Evolutionary conservation across 2,113 vertebrate genomes (phyloP), one percentile per base, ranked within the genome.

Genomic region (Nerophis ophidion): DNA sequence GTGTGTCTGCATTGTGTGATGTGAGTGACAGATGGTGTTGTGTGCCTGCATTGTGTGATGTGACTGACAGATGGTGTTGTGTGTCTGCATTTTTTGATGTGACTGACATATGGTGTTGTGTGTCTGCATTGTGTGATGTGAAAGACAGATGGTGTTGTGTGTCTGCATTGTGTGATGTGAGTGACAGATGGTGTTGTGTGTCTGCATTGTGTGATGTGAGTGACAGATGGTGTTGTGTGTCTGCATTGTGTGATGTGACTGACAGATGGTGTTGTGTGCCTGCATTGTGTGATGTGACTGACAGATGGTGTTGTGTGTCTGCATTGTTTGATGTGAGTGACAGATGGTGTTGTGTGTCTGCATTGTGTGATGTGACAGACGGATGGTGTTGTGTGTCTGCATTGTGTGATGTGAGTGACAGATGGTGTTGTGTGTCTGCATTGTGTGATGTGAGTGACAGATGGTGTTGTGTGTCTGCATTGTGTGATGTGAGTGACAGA

Each of bases 371-470:
- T n/a, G n/a, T n/a, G n/a, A n/a, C n/a, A n/a, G n/a, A n/a, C n/a
- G n/a, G n/a, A n/a, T n/a, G n/a, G n/a, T 40, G 7, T 3, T 8
- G 38, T 10, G 38, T 26, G 26, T 26, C 4, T 26, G 46, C 52
- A 26, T 35, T 2, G 42, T 26, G 2, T 40, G 54, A 5, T 58
- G 17, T 62, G 33, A 68, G 50, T 60, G 7, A 35, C 7, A 6
- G 11, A 26, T n/a, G n/a, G n/a, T 40, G 7, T 3, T 8, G 38
- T 40, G 38, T 26, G 26, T 26, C 4, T 26, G 46, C 52, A 26
- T 35, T 2, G 46, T 26, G 2, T 40, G 54, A 5, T 61, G 17
- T 62, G 35, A 68, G 50, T 60, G 7, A n/a, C n/a, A n/a, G n/a
- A n/a, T n/a, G n/a, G n/a, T 40, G 7, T 3, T 8, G 38, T 10